Base-by-base conservation (phyloP, 1,140 invertebrate genomes). In the Nephila pilipes region DNA sequence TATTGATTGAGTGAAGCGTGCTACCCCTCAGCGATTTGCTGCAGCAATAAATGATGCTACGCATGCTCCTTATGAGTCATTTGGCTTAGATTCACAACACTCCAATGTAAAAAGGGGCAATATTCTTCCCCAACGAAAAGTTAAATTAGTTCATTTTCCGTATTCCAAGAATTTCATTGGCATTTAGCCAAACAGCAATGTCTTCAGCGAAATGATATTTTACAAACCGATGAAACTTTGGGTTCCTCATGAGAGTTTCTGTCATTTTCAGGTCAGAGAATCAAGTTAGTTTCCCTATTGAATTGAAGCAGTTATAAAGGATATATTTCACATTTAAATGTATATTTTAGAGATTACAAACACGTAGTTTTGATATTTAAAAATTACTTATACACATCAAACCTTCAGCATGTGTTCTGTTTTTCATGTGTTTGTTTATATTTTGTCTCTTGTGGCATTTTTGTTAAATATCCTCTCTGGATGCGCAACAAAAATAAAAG, bases 101-200 rank as follows among this genome's bases (percentile, higher is more conserved):
- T 25, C 79, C 79, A 57, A 88, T 88, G 87, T 88, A 88, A 90
- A 90, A 79, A 46, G 25, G 46, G 80, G 69, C 46, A 90, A 90
- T 90, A 79, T 58, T 29, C 54, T 38, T n/a, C 38, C 65, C 57
- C 38, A n/a, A 29, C 63, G 88, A 22, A 90, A 80, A 90, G 54
- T 57, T 90, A 79, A 79, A 90, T 90, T 90, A 88, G 85, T 65
- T 88, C 85, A 88, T 65, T 88, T 54, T 79, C n/a, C 25, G 29
- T 58, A 12, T 65, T 54, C 18, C 20, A 36, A 29, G 69, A 88
- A 29, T 58, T 80, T 38, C 32, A n/a, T 75, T 88, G 87, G 87
- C 36, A n/a, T 46, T 16, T 75, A 46, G 58, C 87, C 87, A 88
- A 88, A 36, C 25, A 57, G 36, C 38, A 54, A 60, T 38, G 20